These are phyloP conservation scores for Bombus waltoni DNA, from an alignment of 1,140 invertebrate species.

Conservation along the genomic window DNA sequence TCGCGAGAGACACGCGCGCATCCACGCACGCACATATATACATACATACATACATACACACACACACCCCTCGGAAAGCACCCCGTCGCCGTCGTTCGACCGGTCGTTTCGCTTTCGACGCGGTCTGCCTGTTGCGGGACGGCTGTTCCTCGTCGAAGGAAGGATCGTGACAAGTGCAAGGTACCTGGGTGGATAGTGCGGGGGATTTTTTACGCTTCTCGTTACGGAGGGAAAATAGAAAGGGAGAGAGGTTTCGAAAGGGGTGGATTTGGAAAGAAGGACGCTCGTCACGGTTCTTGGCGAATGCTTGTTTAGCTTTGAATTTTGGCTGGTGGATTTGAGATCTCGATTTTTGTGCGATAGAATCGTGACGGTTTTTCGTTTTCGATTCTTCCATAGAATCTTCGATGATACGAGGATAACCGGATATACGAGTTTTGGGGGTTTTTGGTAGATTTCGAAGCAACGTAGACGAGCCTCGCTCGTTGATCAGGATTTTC, in stretches of 20 bases:
- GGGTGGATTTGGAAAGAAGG: neutral
- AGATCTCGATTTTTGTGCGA: too few species aligned
- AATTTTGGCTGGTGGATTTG: too few species aligned
- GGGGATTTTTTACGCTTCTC: neutral
- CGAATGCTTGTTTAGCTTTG: neutral
- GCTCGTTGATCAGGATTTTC: too few species aligned
- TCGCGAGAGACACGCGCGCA: neutral
- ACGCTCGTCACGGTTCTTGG: too few species aligned
- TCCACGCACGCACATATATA: neutral
- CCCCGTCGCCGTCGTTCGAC: conserved; percentile 2
- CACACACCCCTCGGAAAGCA: neutral
- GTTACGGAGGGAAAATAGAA: neutral
- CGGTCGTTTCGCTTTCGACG: conserved; percentile 47
- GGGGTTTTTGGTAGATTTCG: too few species aligned
- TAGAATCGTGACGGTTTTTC: too few species aligned
- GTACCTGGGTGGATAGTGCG: conserved; percentile 18
- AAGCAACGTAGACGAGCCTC: too few species aligned
- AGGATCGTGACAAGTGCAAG: conserved; percentile 22
- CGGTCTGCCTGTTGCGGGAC: conserved; percentile 43
- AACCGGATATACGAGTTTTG: too few species aligned
- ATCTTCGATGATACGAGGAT: too few species aligned
- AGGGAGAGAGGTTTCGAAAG: too few species aligned
- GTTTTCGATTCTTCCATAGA: too few species aligned
- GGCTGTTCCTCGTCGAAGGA: conserved; percentile 7
- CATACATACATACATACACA: neutral